phyloP scores from a whole-genome alignment of 2,888 invertebrate species.

The Rhorus exstirpatorius region DNA sequence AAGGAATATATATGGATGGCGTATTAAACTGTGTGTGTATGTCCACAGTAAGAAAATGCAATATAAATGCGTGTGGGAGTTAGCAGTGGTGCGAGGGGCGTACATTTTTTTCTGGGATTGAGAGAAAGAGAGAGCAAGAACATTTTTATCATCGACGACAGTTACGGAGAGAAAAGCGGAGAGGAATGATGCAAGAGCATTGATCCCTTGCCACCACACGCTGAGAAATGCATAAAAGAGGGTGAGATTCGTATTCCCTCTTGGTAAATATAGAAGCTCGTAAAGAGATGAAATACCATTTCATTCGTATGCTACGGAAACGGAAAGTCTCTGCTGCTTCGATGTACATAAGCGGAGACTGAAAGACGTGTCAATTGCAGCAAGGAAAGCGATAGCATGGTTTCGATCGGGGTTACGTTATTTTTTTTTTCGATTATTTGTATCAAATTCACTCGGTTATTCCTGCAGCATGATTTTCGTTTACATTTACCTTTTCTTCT shows the following conservation, averaged over 20 bases:
- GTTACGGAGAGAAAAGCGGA: slow-evolving; percentile 1
- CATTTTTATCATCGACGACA: slow-evolving; percentile 45
- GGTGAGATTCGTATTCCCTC: slow-evolving; percentile 53
- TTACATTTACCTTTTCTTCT: neutral
- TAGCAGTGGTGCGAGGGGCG: neutral
- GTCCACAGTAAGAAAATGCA: slow-evolving; percentile 35
- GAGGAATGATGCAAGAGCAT: slow-evolving; percentile 16
- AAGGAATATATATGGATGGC: slow-evolving; percentile 21
- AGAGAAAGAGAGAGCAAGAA: slow-evolving; percentile 29
- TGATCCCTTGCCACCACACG: slow-evolving; percentile 32
- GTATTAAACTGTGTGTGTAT: slow-evolving; percentile 38
- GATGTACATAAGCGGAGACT: slow-evolving; percentile 7
- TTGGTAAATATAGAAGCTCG: slow-evolving; percentile 56
- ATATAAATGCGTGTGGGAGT: slow-evolving; percentile 2
- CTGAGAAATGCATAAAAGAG: slow-evolving; percentile 54
- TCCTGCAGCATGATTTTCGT: neutral
- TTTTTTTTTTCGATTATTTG: neutral
- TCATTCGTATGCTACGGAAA: slow-evolving; percentile 22
- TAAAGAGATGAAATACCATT: slow-evolving; percentile 55
- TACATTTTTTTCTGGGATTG: slow-evolving; percentile 33
- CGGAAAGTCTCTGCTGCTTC: slow-evolving; percentile 33
- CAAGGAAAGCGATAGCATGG: slow-evolving; percentile 1
- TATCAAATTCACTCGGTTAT: neutral
- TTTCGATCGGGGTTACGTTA: neutral
- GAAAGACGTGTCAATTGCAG: neutral